Conservation (phyloP, 2,797 vertebrate species). For the Lepus townsendii region DNA sequence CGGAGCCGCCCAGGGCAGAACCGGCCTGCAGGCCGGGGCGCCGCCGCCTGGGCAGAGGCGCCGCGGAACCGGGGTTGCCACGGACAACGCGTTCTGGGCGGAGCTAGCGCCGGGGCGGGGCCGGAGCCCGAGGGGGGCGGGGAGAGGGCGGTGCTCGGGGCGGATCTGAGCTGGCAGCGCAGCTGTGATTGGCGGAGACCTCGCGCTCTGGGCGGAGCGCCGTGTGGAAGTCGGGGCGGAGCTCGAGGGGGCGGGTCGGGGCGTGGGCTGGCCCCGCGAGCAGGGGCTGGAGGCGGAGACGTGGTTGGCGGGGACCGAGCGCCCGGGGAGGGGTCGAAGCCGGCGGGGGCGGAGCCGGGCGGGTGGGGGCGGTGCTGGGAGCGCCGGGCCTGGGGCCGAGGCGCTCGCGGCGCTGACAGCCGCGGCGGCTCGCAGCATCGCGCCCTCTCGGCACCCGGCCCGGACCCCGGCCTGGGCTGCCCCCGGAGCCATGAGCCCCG, state of each 20-base stretch:
- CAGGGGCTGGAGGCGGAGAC: constrained; percentile 67
- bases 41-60: neutral
- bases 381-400: constrained; percentile 80
- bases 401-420: constrained; percentile 79
- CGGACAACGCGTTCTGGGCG: constrained; percentile 82
- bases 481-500: constrained; percentile 80
- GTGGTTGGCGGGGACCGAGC: constrained; percentile 67
- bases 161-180: neutral
- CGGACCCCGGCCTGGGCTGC: constrained; percentile 57
- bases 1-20: neutral
- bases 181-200: constrained; percentile 52
- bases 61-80: constrained; percentile 64
- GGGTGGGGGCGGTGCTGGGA: constrained; percentile 69
- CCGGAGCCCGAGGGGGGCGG: neutral
- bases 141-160: neutral
- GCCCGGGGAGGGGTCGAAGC: constrained; percentile 64
- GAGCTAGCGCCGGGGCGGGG: neutral
- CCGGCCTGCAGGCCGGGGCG: neutral
- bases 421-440: constrained; percentile 74
- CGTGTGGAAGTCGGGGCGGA: neutral
- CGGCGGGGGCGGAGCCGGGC: constrained; percentile 72
- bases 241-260: neutral
- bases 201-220: neutral
- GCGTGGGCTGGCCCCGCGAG: neutral
- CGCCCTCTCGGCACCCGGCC: constrained; percentile 69